Evolutionary conservation across 1,140 invertebrate genomes (phyloP).

Genomic region (Arctopsyche grandis): DNA sequence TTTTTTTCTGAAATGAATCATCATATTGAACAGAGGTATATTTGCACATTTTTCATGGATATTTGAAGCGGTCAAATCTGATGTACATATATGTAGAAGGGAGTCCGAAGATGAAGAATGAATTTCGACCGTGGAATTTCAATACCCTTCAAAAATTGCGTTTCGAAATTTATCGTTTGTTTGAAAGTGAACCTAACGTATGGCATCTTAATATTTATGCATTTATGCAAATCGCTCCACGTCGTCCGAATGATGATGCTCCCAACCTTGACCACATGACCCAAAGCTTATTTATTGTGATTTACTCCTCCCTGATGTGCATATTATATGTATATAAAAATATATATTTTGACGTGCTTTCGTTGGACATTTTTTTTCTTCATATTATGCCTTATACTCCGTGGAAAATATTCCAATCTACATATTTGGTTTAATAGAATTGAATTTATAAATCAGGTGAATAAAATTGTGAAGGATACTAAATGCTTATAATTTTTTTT

Average conservation of each 20-base stretch:
- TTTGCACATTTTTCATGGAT: no score
- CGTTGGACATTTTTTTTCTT: no score
- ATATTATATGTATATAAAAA: no score
- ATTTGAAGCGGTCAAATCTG: no score
- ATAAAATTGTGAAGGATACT: neutral
- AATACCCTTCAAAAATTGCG: conserved; percentile 39
- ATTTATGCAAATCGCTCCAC: conserved; percentile 47
- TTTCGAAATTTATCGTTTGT: conserved; percentile 51
- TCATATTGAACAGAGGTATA: no score
- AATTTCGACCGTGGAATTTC: conserved; percentile 41
- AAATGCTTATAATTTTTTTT: neutral
- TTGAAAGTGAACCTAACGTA: conserved; percentile 44
- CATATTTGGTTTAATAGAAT: neutral
- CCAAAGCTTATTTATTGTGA: conserved; percentile 29
- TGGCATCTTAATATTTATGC: conserved; percentile 48
- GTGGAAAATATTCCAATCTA: neutral
- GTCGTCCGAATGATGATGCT: conserved; percentile 43
- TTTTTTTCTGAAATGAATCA: no score
- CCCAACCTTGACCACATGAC: conserved; percentile 47
- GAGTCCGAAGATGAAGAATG: neutral
- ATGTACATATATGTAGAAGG: no score
- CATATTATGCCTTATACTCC: no score
- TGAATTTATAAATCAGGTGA: neutral
- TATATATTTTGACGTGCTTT: no score
- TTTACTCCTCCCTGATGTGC: conserved; percentile 12